These are phyloP conservation scores for Drosophila kanapiae DNA, from an alignment of 1,140 invertebrate genomes.

Conservation along the genomic window DNA sequence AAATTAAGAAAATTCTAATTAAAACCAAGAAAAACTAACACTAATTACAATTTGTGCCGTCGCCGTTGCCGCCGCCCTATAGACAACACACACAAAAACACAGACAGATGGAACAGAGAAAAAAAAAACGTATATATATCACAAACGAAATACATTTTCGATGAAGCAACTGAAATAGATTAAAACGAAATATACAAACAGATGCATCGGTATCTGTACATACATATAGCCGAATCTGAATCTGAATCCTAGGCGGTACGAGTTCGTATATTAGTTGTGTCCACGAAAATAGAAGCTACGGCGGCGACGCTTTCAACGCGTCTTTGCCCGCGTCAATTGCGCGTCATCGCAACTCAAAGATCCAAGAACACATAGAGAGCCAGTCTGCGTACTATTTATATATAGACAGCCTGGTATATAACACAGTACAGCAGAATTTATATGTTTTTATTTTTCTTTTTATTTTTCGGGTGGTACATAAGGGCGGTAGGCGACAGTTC, in stretches of 20 bases:
- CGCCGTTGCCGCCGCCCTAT: constrained; percentile 60
- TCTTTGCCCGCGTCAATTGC: constrained; percentile 80
- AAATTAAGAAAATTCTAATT: constrained; percentile 72
- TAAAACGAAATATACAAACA: constrained; percentile 69
- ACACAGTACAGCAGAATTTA: constrained; percentile 9
- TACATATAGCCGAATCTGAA: constrained; percentile 20
- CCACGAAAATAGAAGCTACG: constrained; percentile 66
- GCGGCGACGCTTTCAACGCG: constrained; percentile 74
- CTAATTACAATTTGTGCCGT: constrained; percentile 77
- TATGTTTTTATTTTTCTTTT: background rate
- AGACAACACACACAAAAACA: constrained; percentile 52
- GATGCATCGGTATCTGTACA: constrained; percentile 37
- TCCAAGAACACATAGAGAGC: constrained; percentile 55
- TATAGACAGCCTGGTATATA: constrained; percentile 31
- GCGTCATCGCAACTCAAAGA: constrained; percentile 69
- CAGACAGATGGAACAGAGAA: constrained; percentile 33
- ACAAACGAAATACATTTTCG: constrained; percentile 51
- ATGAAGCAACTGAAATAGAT: constrained; percentile 74
- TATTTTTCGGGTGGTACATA: constrained; percentile 42
- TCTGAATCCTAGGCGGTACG: constrained; percentile 27
- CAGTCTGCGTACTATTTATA: constrained; percentile 72
- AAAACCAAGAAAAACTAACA: constrained; percentile 67
- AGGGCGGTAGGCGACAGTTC: constrained; percentile 80
- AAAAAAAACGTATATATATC: constrained; percentile 3
- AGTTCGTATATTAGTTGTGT: constrained; percentile 49